phyloP scores from a whole-genome alignment of 2,888 invertebrate species.

The Dermolepida albohirtum region DNA sequence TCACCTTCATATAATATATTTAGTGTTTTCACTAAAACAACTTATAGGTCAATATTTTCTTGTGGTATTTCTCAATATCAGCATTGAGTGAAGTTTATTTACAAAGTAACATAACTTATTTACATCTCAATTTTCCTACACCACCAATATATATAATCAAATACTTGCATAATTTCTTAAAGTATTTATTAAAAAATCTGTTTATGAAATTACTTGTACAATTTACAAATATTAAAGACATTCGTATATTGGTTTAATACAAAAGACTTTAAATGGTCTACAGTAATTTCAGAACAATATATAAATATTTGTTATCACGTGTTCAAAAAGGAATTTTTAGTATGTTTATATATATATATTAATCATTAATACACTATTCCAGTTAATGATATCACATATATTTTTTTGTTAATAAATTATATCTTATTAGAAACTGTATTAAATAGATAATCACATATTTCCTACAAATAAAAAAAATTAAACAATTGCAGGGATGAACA shows the following conservation, averaged over 20 bases:
- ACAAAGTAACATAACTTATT: too few relatives aligned
- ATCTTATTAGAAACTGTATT: constrained; percentile 8
- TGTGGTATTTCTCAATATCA: too few relatives aligned
- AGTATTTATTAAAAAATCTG: constrained; percentile 27
- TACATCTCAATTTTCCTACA: not conserved
- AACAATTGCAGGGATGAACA: constrained; percentile 18
- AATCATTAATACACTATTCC: constrained; percentile 2
- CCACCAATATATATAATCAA: not conserved
- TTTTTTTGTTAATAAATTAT: constrained; percentile 32
- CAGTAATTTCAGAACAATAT: not conserved
- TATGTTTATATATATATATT: constrained; percentile 7
- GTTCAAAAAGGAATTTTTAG: constrained; percentile 1
- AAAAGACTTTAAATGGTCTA: not conserved
- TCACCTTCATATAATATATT: too few relatives aligned
- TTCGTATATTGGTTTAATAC: not conserved
- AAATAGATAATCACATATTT: constrained; percentile 26
- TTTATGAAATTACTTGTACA: constrained; percentile 12
- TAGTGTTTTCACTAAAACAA: too few relatives aligned
- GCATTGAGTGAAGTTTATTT: too few relatives aligned
- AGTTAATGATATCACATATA: constrained; percentile 33
- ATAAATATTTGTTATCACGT: constrained; percentile 3
- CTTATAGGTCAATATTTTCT: too few relatives aligned
- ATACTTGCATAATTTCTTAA: not conserved
- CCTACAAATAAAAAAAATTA: not conserved
- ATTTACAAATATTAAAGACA: constrained; percentile 24